These are phyloP conservation scores for Chromobotia macracanthus DNA, from an alignment of 2,797 vertebrate species.

Conservation along the genomic window DNA sequence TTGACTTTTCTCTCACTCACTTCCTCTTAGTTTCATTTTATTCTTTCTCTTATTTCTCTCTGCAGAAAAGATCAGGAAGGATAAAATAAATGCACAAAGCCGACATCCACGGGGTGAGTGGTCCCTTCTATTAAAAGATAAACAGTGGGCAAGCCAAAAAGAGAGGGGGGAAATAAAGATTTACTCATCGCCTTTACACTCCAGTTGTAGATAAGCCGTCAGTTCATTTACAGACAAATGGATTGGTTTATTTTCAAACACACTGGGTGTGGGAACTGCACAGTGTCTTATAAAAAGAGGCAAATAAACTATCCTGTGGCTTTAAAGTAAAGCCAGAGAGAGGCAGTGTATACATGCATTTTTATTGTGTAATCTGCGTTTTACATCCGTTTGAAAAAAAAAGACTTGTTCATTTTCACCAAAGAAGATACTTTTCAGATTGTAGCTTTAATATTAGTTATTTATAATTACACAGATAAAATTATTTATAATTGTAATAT, in stretches of 20 bases:
- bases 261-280: constrained; percentile 77
- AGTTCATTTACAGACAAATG: constrained; percentile 71
- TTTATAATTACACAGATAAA: too few species aligned
- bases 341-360: constrained; percentile 45
- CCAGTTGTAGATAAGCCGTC: constrained; percentile 73
- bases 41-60: constrained; percentile 17
- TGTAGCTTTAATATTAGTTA: too few species aligned
- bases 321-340: constrained; percentile 5
- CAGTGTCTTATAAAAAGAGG: constrained; percentile 69
- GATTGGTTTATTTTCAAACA: constrained; percentile 62
- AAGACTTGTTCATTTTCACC: too few species aligned
- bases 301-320: constrained; percentile 72
- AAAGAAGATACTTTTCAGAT: too few species aligned
- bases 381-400: too few species aligned
- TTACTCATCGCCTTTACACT: constrained; percentile 65
- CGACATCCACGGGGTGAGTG: constrained; percentile 52
- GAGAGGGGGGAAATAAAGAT: constrained; percentile 63
- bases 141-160: constrained; percentile 30
- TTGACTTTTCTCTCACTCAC: neutral
- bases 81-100: constrained; percentile 60
- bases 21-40: constrained; percentile 34
- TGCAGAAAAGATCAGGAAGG: too few species aligned
- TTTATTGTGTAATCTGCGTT: neutral
- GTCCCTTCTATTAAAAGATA: constrained; percentile 67
- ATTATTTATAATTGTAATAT: too few species aligned